Evolutionary conservation across 30 jellyfish, hydroid and myxozoan species (phyloP).

Genomic region (Hydra vulgaris): DNA sequence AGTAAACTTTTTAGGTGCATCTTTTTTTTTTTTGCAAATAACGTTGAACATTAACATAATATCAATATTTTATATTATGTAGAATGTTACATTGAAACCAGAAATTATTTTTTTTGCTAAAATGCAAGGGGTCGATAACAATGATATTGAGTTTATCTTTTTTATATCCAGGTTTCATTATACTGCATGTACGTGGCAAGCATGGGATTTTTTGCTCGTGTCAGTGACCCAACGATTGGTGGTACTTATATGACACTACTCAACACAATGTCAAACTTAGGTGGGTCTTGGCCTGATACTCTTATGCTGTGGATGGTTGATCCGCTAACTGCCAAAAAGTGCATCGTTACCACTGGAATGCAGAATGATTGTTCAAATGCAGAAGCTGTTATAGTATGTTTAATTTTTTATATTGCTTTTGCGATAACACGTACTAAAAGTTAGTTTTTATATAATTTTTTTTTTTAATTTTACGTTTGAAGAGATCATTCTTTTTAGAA

Average conservation of each 20-base stretch:
- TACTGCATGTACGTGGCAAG: conserved; percentile 89
- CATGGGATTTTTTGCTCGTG: conserved; percentile 85
- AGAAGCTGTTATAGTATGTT: not conserved
- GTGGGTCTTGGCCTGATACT: conserved; percentile 96
- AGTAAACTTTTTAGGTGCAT: too few relatives aligned
- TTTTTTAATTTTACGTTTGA: not conserved
- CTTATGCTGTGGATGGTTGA: conserved; percentile 84
- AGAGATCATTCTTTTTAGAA: too few relatives aligned
- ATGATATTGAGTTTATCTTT: too few relatives aligned
- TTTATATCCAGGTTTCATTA: conserved; percentile 46
- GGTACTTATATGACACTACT: conserved; percentile 98
- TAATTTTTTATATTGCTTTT: too few relatives aligned
- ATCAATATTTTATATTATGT: too few relatives aligned
- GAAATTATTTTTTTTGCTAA: too few relatives aligned
- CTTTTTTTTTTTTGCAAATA: too few relatives aligned
- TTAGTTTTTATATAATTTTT: too few relatives aligned
- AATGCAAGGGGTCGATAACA: too few relatives aligned
- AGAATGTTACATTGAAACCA: too few relatives aligned
- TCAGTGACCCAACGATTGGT: conserved; percentile 91
- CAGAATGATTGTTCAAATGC: conserved; percentile 24
- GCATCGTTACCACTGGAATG: conserved; percentile 39
- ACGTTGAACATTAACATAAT: too few relatives aligned
- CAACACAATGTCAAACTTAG: conserved; percentile 84
- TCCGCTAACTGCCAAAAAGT: conserved; percentile 71
- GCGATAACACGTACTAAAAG: too few relatives aligned